Percentiles rank a stretch among this genome's conserved stretches.
Evolutionary conservation across 2,888 invertebrate genomes (phyloP).

Genomic region (Caenorhabditis angaria): DNA sequence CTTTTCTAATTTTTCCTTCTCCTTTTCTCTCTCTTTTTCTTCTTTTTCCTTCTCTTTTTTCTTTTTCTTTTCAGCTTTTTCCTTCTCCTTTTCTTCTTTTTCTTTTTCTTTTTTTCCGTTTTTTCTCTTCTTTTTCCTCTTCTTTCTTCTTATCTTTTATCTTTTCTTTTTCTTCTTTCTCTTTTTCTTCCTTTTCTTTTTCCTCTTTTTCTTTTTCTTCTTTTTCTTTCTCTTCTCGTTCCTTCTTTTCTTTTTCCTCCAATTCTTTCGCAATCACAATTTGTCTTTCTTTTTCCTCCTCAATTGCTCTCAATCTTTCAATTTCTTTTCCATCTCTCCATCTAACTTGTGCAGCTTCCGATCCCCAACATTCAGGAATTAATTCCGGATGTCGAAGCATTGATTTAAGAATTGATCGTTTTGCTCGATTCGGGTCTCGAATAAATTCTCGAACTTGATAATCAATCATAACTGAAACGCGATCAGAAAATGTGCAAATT

Average conservation of each 20-base stretch:
- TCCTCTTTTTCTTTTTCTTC: not conserved
- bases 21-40: not conserved
- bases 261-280: not conserved
- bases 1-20: constrained; percentile 23
- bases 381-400: constrained; percentile 29
- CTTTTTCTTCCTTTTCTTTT: constrained; percentile 9
- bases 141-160: constrained; percentile 13
- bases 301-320: constrained; percentile 15
- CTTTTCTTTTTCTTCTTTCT: constrained; percentile 10
- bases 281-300: constrained; percentile 14
- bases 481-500: constrained; percentile 25
- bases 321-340: constrained; percentile 27
- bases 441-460: not conserved
- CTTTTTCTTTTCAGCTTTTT: too few relatives aligned
- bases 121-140: constrained; percentile 10
- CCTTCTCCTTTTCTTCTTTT: constrained; percentile 19
- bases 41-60: not conserved
- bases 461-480: not conserved
- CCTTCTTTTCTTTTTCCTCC: not conserved
- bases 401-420: constrained; percentile 20
- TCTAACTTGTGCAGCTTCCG: constrained; percentile 19
- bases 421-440: constrained; percentile 8
- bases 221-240: not conserved
- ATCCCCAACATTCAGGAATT: constrained; percentile 32
- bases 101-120: constrained; percentile 24